Percentiles rank a stretch among this genome's conserved stretches.
Conservation (phyloP, 2,797 vertebrate genomes). For the Helostoma temminkii region DNA sequence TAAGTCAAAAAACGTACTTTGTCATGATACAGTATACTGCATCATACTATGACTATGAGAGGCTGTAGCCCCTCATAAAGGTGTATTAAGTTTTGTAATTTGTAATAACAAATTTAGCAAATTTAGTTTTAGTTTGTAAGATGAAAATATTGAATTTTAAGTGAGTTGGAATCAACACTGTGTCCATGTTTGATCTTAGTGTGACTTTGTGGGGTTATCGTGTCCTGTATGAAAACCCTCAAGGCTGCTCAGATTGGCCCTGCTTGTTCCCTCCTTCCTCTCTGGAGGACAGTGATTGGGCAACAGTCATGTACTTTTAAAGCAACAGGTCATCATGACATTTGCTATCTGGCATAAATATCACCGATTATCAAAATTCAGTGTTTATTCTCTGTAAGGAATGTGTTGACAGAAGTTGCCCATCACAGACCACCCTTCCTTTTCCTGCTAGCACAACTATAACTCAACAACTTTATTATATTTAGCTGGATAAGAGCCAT, state of each 20-base stretch:
- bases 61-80: too few species aligned
- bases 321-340: conserved; percentile 9
- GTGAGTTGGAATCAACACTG: not conserved
- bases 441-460: not conserved
- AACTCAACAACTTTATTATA: conserved; percentile 7
- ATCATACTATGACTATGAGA: too few species aligned
- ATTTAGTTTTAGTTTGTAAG: too few species aligned
- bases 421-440: conserved; percentile 54
- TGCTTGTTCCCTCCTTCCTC: conserved; percentile 40
- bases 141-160: too few species aligned
- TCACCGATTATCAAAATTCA: conserved; percentile 1
- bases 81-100: too few species aligned
- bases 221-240: conserved; percentile 57
- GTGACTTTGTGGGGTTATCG: conserved; percentile 5
- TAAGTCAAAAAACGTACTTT: too few species aligned
- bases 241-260: conserved; percentile 52
- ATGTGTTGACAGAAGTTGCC: conserved; percentile 51
- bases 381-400: not conserved
- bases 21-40: too few species aligned
- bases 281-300: conserved; percentile 67
- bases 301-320: conserved; percentile 49
- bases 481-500: conserved; percentile 2
- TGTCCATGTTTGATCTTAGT: not conserved
- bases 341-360: not conserved
- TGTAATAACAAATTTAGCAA: too few species aligned